Evolutionary conservation across 1,140 invertebrate genomes (phyloP).

Genomic region (Drosophila albomicans): DNA sequence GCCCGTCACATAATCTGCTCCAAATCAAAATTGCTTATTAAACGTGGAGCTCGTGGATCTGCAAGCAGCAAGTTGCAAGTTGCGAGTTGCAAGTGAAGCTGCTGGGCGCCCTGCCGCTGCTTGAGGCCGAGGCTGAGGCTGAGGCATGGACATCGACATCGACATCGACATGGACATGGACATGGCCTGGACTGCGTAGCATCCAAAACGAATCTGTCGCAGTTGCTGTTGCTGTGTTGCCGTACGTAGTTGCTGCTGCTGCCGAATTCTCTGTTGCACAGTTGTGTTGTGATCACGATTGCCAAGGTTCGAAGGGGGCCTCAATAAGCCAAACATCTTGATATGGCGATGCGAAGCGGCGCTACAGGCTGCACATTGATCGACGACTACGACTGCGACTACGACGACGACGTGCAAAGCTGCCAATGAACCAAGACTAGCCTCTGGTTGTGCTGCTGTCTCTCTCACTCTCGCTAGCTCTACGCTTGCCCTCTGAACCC

Average conservation of each 20-base stretch:
- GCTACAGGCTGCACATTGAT: constrained; percentile 74
- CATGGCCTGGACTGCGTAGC: constrained; percentile 52
- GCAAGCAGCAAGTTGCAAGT: constrained; percentile 6
- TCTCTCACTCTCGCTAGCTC: neutral
- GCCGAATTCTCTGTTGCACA: constrained; percentile 59
- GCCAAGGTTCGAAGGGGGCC: constrained; percentile 27
- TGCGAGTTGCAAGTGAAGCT: constrained; percentile 13
- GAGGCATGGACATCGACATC: neutral
- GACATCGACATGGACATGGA: constrained; percentile 22
- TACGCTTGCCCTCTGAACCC: constrained; percentile 52
- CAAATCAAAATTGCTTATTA: constrained; percentile 83
- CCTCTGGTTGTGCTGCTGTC: constrained; percentile 23
- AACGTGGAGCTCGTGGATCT: constrained; percentile 58
- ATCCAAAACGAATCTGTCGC: constrained; percentile 80
- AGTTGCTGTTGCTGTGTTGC: constrained; percentile 4
- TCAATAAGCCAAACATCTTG: constrained; percentile 64
- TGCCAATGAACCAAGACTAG: constrained; percentile 75
- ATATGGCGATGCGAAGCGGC: constrained; percentile 63
- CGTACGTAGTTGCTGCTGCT: constrained; percentile 50
- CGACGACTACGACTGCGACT: constrained; percentile 55
- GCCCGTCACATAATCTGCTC: constrained; percentile 80
- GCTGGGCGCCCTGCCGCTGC: neutral
- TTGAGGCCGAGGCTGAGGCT: neutral
- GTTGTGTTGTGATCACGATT: constrained; percentile 70
- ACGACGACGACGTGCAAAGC: constrained; percentile 71